A percentile compares a stretch with the other conserved stretches of the same genome.
Evolutionary conservation across 1,140 invertebrate genomes (phyloP).

Genomic region (Asbolus verrucosus): DNA sequence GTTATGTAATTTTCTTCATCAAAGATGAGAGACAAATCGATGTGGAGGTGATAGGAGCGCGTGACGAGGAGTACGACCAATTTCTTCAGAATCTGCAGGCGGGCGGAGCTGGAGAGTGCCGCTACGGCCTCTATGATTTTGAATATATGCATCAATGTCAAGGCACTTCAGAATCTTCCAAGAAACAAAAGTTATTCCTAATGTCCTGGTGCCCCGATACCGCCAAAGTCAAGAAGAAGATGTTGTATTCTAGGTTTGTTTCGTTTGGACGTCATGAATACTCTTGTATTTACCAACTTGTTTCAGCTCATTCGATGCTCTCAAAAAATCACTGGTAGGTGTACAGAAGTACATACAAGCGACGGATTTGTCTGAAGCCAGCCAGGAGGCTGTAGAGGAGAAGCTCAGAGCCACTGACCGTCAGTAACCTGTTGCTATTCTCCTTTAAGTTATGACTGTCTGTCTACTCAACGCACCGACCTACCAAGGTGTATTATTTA

Average conservation of each 20-base stretch:
- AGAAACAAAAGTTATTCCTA: constrained; percentile 95
- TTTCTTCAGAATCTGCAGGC: constrained; percentile 93
- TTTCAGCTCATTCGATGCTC: constrained; percentile 90
- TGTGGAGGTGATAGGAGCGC: constrained; percentile 87
- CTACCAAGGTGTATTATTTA: constrained; percentile 62
- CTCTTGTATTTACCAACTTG: too few relatives aligned
- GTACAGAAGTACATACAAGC: constrained; percentile 98
- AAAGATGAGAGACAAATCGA: constrained; percentile 95
- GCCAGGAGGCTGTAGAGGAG: constrained; percentile 91
- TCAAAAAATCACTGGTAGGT: constrained; percentile 95
- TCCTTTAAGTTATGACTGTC: constrained; percentile 59
- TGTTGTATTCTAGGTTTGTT: constrained; percentile 90
- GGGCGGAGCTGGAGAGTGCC: constrained; percentile 89
- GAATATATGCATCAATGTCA: constrained; percentile 96
- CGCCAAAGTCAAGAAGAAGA: constrained; percentile 98
- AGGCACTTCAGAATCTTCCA: constrained; percentile 92
- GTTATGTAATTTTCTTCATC: constrained; percentile 96
- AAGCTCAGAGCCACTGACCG: constrained; percentile 92
- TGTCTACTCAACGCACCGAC: constrained; percentile 59
- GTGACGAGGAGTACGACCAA: constrained; percentile 89
- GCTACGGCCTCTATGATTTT: constrained; percentile 95
- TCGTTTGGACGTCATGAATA: too few relatives aligned
- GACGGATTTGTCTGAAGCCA: constrained; percentile 91
- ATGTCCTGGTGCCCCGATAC: constrained; percentile 98
- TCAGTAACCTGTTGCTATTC: constrained; percentile 72